Base-by-base conservation (phyloP, 2,113 vertebrate genomes). In the Callionymus lyra region DNA sequence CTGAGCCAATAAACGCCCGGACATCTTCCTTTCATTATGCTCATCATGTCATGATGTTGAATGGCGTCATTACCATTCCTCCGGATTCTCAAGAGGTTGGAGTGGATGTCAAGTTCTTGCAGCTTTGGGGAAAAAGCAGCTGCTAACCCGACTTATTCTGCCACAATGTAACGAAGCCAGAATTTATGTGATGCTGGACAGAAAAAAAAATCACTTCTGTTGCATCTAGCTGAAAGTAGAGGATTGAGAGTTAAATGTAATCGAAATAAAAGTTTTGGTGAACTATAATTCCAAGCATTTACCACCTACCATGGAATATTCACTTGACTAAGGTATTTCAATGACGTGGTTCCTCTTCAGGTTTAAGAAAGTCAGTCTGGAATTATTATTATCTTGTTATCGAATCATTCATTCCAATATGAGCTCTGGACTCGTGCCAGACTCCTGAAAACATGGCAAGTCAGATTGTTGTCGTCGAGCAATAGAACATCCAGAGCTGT, bases 391-490 rank as follows among this genome's bases (percentile, higher is more conserved):
- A 16, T 33, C 2, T 10, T 9, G 16, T 0, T 16, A 12, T 8
- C 31, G 32, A 41, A 12, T 18, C 44, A 1, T 27, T 17, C 46
- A 21, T 4, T 10, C 19, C 15, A 16, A 37, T 17, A 16, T 70
- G 51, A 92, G 88, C 87, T 89, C 53, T 66, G 68, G 8, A 92
- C 76, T 14, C 76, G 79, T 1, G 73, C 77, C 3, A 92, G 82
- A 43, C 87, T 86, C 51, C 47, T 51, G 63, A 93, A 90, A 51
- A 88, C 73, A 0, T 34, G 70, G 1, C 83, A 83, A 16, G 80
- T 77, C 36, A 94, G 74, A 31, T 38, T 65, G 60, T 91, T 92
- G 44, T 91, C 83, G 53, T 91, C 89, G 27, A 94, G 70, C 59
- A 71, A 82, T 58, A 93, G 65, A 8, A 90, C 80, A 68, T 92